These are phyloP conservation scores for Dromiciops gliroides DNA, from an alignment of 2,113 vertebrate species.

Conservation along the genomic window DNA sequence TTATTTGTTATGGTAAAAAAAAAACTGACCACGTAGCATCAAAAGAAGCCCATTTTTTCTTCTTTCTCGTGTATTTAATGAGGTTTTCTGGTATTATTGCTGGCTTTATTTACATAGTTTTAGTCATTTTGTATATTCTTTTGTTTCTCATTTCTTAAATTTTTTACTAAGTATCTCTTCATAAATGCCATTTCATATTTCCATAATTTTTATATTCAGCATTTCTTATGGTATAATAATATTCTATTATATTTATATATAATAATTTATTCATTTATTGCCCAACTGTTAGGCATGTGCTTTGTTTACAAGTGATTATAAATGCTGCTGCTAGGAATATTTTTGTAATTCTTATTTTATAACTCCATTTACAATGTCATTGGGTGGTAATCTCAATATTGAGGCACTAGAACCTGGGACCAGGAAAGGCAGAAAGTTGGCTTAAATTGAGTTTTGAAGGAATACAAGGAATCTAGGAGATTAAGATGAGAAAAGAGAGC, in stretches of 20 bases:
- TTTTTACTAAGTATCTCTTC: neutral
- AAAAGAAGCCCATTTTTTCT: neutral
- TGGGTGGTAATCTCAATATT: neutral
- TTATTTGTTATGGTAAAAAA: neutral
- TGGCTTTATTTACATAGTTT: neutral
- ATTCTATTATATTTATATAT: neutral
- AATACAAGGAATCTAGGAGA: neutral
- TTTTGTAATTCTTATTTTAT: neutral
- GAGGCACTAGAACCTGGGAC: neutral
- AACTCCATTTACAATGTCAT: neutral
- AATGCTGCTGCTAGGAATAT: neutral
- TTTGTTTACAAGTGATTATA: neutral
- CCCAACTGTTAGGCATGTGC: neutral
- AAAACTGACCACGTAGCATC: neutral
- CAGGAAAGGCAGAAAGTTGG: neutral
- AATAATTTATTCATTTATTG: neutral
- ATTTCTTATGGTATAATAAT: neutral
- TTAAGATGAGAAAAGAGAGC: neutral
- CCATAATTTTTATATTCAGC: neutral
- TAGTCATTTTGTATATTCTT: neutral
- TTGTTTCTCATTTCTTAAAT: neutral
- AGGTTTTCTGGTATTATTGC: neutral
- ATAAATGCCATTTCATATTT: neutral
- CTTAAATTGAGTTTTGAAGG: neutral
- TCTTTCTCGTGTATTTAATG: neutral